Evolutionary conservation across 1,140 invertebrate species (phyloP).

Genomic region (Caerostris darwini): DNA sequence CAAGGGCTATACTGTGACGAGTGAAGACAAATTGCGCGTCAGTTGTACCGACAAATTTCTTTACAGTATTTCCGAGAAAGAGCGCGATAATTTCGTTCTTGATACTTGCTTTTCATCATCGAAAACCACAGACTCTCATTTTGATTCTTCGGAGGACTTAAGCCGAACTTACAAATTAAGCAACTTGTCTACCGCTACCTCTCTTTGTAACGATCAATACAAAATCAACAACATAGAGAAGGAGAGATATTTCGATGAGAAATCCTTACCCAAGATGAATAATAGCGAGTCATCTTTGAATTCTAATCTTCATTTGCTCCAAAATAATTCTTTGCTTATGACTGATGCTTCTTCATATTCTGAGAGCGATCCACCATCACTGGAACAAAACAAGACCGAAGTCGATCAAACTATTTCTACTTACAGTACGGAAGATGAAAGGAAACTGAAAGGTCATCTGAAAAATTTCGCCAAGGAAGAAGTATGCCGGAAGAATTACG

Average conservation of each 20-base stretch:
- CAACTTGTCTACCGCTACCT: not conserved
- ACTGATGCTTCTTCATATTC: not conserved
- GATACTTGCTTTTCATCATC: not conserved
- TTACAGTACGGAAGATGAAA: not conserved
- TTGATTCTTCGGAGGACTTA: not conserved
- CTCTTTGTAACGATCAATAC: not conserved
- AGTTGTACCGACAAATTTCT: constrained; percentile 62
- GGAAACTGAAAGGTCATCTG: not conserved
- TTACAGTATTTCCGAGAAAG: constrained; percentile 59
- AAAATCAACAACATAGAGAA: constrained; percentile 10
- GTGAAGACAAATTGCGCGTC: constrained; percentile 6
- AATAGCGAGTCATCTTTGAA: not conserved
- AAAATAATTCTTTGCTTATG: not conserved
- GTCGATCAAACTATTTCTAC: constrained; percentile 32
- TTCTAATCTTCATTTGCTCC: not conserved
- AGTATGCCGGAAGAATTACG: constrained; percentile 15
- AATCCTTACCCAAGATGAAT: not conserved
- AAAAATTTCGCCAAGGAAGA: constrained; percentile 28
- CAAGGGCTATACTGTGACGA: not conserved
- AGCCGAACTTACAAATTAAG: not conserved
- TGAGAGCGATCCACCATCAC: not conserved
- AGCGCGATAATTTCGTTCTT: not conserved
- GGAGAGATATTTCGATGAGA: not conserved
- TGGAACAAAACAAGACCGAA: constrained; percentile 13
- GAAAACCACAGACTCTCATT: not conserved